Conservation (phyloP, 2,797 vertebrate species). For the Telmatherina bonti region DNA sequence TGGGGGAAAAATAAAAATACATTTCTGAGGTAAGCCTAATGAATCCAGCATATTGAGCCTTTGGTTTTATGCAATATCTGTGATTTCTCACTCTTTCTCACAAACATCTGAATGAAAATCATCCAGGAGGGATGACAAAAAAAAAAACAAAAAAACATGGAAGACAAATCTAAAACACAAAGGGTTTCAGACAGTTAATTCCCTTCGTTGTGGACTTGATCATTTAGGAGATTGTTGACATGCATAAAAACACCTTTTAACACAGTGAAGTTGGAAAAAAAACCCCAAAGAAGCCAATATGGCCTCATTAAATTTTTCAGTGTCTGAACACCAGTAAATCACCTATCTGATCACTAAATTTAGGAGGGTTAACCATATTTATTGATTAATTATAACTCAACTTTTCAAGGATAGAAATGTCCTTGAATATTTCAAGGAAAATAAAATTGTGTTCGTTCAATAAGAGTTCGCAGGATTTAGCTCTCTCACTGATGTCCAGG, state of each 20-base stretch:
- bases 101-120: not conserved
- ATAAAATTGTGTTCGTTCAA: slow-evolving; percentile 5
- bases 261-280: not conserved
- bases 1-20: not conserved
- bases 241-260: not conserved
- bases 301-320: not conserved
- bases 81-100: not conserved
- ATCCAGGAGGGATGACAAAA: not conserved
- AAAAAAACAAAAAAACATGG: not conserved
- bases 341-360: not conserved
- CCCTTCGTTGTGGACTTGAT: not conserved
- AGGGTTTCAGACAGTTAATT: not conserved
- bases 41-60: not conserved
- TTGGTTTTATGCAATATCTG: not conserved
- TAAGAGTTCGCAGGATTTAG: not conserved
- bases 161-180: not conserved
- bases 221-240: not conserved
- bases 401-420: slow-evolving; percentile 20
- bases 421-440: slow-evolving; percentile 33
- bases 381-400: slow-evolving; percentile 25
- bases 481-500: slow-evolving; percentile 41
- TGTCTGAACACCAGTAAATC: slow-evolving; percentile 1
- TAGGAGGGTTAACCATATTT: slow-evolving; percentile 32
- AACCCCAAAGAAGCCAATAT: not conserved
- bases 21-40: not conserved